phyloP scores from a whole-genome alignment of 2,113 vertebrate genomes.

The Dascyllus trimaculatus region DNA sequence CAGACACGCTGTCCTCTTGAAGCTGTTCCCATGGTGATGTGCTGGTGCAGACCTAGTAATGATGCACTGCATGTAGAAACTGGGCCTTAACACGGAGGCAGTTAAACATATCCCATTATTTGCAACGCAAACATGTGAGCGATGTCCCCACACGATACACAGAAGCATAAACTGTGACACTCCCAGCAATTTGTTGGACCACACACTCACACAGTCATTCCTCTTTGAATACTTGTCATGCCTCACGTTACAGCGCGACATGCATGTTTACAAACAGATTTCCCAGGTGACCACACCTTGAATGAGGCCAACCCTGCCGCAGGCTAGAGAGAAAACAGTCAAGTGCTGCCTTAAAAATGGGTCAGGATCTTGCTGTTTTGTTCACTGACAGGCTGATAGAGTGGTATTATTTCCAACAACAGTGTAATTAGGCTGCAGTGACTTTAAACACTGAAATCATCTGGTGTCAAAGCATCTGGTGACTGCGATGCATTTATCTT shows the following conservation, averaged over 20 bases:
- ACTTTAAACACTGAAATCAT: constrained; percentile 43
- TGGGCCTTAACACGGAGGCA: constrained; percentile 43
- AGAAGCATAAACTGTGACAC: constrained; percentile 20
- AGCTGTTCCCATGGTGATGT: constrained; percentile 71
- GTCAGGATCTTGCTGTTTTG: constrained; percentile 18
- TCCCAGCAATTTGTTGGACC: background rate
- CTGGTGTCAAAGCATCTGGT: constrained; percentile 20
- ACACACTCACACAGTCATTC: background rate
- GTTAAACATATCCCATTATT: constrained; percentile 25
- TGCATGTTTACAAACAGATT: constrained; percentile 52
- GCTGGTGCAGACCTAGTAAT: constrained; percentile 26
- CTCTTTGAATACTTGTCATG: background rate
- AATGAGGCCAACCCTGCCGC: background rate
- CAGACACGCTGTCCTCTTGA: constrained; percentile 38
- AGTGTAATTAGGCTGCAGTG: background rate
- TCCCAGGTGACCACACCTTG: constrained; percentile 1
- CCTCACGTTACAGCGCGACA: background rate
- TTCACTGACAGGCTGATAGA: constrained; percentile 16
- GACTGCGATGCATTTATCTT: constrained; percentile 16
- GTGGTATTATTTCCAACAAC: constrained; percentile 42
- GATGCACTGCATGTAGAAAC: constrained; percentile 54
- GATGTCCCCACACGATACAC: background rate
- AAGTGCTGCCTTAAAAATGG: constrained; percentile 32
- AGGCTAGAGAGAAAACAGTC: background rate
- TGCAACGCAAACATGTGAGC: constrained; percentile 10